phyloP scores from a whole-genome alignment of 2,797 vertebrate species.

The Mormyrus proboscirostris region DNA sequence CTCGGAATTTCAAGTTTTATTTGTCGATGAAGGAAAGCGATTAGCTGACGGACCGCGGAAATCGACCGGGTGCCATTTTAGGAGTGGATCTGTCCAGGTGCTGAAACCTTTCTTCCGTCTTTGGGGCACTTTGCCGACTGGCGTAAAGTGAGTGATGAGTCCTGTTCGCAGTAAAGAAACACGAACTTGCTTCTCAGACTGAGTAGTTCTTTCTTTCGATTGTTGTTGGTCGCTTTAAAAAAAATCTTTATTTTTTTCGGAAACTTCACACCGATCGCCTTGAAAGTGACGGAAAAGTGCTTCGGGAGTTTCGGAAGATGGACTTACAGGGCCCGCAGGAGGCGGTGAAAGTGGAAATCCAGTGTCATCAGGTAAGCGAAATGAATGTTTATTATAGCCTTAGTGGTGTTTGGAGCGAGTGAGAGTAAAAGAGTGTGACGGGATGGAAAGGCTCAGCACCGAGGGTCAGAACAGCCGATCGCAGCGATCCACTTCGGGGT shows the following conservation, averaged over 20 bases:
- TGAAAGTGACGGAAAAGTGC: conserved; percentile 85
- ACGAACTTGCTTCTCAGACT: conserved; percentile 78
- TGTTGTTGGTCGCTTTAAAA: conserved; percentile 64
- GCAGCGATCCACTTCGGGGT: conserved; percentile 31
- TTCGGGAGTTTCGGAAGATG: conserved; percentile 72
- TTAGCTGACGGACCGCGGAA: conserved; percentile 20
- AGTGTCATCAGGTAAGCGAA: conserved; percentile 85
- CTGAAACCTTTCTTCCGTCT: conserved; percentile 43
- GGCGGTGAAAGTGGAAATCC: conserved; percentile 84
- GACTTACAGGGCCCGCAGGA: conserved; percentile 87
- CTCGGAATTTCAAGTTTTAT: conserved; percentile 62
- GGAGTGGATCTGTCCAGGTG: conserved; percentile 34
- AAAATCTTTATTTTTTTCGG: conserved; percentile 51
- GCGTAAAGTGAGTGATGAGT: conserved; percentile 88
- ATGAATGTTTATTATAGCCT: conserved; percentile 50
- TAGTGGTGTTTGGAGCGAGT: conserved; percentile 39
- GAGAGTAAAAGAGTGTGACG: conserved; percentile 34
- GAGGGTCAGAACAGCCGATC: conserved; percentile 42
- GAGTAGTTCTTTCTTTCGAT: conserved; percentile 72
- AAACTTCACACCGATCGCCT: conserved; percentile 68
- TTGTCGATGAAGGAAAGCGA: conserved; percentile 39
- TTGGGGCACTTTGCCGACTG: conserved; percentile 66
- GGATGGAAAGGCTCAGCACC: conserved; percentile 39
- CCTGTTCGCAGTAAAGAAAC: conserved; percentile 70
- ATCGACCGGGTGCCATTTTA: conserved; percentile 30